phyloP scores from a whole-genome alignment of 2,888 invertebrate genomes.

The Cyrtodaria siliqua region DNA sequence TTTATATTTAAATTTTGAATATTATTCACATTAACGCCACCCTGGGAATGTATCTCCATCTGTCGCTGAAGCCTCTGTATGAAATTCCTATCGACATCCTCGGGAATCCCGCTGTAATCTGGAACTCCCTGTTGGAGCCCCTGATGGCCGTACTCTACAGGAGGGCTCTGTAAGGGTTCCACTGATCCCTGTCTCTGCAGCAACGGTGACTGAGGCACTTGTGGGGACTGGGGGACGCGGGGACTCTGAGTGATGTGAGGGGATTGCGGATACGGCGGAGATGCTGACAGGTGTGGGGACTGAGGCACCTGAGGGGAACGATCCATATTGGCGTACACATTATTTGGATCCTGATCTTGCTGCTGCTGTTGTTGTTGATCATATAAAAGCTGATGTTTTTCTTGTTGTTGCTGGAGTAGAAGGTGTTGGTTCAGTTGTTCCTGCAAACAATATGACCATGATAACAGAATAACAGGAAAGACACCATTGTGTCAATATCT shows the following conservation, averaged over 20 bases:
- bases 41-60: constrained; percentile 41
- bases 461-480: too few species aligned
- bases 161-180: constrained; percentile 56
- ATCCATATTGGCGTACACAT: constrained; percentile 9
- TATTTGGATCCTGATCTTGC: constrained; percentile 33
- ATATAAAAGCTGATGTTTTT: constrained; percentile 57
- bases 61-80: constrained; percentile 39
- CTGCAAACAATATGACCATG: too few species aligned
- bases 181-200: constrained; percentile 64
- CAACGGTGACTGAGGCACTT: constrained; percentile 55
- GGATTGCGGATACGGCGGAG: constrained; percentile 51
- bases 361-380: constrained; percentile 53
- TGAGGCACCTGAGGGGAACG: constrained; percentile 56
- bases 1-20: constrained; percentile 23
- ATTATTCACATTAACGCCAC: constrained; percentile 33
- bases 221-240: constrained; percentile 48
- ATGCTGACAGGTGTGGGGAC: constrained; percentile 55
- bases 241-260: constrained; percentile 41
- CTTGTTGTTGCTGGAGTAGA: constrained; percentile 59
- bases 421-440: constrained; percentile 62
- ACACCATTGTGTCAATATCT: too few species aligned
- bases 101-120: constrained; percentile 29
- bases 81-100: constrained; percentile 23
- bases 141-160: constrained; percentile 21
- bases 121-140: constrained; percentile 24